Evolutionary conservation across 2,113 vertebrate species (phyloP).

Genomic region (Paratilapia polleni): DNA sequence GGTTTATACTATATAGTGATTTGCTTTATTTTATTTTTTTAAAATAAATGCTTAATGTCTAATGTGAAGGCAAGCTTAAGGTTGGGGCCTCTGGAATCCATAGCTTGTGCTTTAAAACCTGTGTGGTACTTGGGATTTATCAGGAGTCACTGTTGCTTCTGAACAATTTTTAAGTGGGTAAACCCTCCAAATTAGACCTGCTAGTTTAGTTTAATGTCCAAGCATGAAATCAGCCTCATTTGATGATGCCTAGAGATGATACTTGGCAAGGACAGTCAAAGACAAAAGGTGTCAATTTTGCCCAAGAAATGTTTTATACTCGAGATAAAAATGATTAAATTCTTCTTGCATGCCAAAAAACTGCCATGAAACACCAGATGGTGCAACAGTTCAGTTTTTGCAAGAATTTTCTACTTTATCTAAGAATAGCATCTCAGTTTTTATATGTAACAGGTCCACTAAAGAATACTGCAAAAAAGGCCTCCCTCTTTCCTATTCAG

Average conservation of each 20-base stretch:
- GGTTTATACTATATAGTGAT: not conserved
- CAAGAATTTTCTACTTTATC: not conserved
- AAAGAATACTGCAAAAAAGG: not conserved
- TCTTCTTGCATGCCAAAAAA: no score
- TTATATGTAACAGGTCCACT: not conserved
- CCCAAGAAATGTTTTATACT: no score
- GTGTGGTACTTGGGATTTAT: not conserved
- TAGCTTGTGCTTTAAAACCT: not conserved
- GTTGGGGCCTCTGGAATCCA: not conserved
- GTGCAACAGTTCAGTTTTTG: not conserved
- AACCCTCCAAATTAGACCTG: not conserved
- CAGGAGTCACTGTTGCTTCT: not conserved
- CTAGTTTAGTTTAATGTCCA: not conserved
- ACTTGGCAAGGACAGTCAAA: not conserved
- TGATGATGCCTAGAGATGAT: no score
- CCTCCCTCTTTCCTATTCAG: no score
- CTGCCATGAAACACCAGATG: not conserved
- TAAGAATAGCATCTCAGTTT: not conserved
- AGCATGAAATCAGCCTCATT: not conserved
- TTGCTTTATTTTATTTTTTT: not conserved
- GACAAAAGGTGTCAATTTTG: not conserved
- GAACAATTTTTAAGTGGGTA: not conserved
- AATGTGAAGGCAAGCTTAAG: not conserved
- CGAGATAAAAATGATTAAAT: not conserved
- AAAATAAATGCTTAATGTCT: not conserved